Conservation (phyloP, 2,797 vertebrate species). For the Ibycter americanus region DNA sequence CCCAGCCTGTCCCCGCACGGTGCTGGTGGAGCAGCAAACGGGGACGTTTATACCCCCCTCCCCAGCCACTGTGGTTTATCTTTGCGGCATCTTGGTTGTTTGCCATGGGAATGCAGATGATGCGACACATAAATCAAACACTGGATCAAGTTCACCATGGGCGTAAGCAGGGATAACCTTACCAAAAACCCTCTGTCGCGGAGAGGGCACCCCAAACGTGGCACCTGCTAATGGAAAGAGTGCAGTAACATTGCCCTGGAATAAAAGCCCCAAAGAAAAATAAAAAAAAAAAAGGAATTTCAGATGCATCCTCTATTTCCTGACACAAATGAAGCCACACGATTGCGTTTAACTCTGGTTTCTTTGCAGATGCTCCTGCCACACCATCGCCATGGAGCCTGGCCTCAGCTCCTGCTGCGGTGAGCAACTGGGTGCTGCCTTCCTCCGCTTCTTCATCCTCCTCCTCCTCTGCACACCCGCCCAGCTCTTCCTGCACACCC, state of each 20-base stretch:
- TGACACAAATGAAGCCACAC: rapidly evolving
- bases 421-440: not conserved
- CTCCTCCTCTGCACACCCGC: not conserved
- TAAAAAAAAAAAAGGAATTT: not conserved
- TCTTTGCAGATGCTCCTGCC: not conserved
- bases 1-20: not conserved
- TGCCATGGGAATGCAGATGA: not conserved
- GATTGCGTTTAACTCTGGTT: not conserved
- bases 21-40: not conserved
- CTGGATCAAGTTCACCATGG: not conserved
- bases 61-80: rapidly evolving
- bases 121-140: not conserved
- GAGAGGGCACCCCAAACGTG: not conserved
- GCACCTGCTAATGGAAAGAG: not conserved
- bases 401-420: rapidly evolving
- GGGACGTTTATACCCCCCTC: not conserved
- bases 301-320: not conserved
- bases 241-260: not conserved
- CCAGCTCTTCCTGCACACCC: not conserved
- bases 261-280: not conserved
- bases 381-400: rapidly evolving
- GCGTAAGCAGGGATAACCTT: not conserved
- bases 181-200: rapidly evolving
- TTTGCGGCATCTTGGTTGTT: not conserved
- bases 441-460: not conserved